Base-by-base conservation (phyloP, 1,140 invertebrate genomes). In the Triops cancriformis region DNA sequence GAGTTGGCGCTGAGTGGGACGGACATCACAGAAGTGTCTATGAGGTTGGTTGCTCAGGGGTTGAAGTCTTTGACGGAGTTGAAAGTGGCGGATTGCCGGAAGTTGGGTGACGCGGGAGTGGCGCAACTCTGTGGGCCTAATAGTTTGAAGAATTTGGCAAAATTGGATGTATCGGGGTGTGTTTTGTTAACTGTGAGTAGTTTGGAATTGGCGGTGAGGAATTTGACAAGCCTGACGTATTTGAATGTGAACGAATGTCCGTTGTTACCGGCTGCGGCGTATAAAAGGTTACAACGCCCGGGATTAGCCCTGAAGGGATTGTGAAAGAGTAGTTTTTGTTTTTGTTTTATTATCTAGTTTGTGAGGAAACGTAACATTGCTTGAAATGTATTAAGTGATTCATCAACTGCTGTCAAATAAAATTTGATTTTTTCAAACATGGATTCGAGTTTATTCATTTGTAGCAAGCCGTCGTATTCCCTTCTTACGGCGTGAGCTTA, bases 1-100 rank as follows among this genome's bases (percentile, higher is more conserved):
- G 89, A 88, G 73, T 85, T 98, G 18, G 88, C 89, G 45, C 84
- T 97, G 2, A 91, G 93, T 43, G 95, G 95, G 31, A 95, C 94
- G 3, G 93, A 96, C 80, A 90, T 98, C 51, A 93, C 94, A 0
- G 95, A 98, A 64, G 6, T 18, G 23, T 64, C 51, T 6, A 23
- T 64, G 51, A 64, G 14, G 18, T 64, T 18, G 10, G 18, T 64
- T 64, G 51, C 51, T 64, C 51, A 64, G 51, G 23, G 18, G 18
- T 23, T 64, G 51, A 64, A 64, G 14, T 64, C 14, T 64, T 64
- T 64, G 51, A 64, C 51, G 2, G 10, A 6, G 18, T 64, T 64
- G 51, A 18, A 23, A 6, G 9, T 64, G 14, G 9, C 51, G 18
- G 51, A 23, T 23, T 64, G 51, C 18, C 23, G 51, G 5, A 64